Evolutionary conservation across 2,888 invertebrate species (phyloP).

Genomic region (Apamea crenata): DNA sequence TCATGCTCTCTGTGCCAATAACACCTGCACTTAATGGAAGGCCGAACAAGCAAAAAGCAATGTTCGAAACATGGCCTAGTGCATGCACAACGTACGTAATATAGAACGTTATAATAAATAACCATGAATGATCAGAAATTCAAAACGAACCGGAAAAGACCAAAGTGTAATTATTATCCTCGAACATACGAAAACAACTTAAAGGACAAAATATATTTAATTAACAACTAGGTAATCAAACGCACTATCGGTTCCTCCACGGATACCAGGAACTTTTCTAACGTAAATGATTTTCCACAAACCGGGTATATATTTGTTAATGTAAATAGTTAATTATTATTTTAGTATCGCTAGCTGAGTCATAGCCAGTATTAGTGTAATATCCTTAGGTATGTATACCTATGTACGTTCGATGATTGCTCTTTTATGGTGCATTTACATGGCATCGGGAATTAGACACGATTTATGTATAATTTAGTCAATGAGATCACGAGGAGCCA

Average conservation of each 20-base stretch:
- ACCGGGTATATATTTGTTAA: slow-evolving; percentile 35
- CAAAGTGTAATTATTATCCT: background rate
- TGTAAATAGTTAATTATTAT: slow-evolving; percentile 38
- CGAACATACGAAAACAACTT: slow-evolving; percentile 15
- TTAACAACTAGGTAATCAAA: slow-evolving; percentile 36
- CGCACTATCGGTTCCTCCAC: slow-evolving; percentile 11
- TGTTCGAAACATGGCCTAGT: background rate
- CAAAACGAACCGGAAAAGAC: slow-evolving; percentile 14
- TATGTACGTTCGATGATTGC: slow-evolving; percentile 43
- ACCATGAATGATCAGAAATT: slow-evolving; percentile 33
- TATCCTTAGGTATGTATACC: slow-evolving; percentile 19
- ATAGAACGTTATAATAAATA: background rate
- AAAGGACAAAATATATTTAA: slow-evolving; percentile 27
- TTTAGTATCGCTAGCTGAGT: slow-evolving; percentile 49
- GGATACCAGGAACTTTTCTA: slow-evolving; percentile 50
- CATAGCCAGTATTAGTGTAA: slow-evolving; percentile 29
- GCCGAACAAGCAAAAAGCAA: background rate
- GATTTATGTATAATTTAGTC: slow-evolving; percentile 58
- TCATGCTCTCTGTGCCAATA: too few relatives aligned
- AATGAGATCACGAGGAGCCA: slow-evolving; percentile 56
- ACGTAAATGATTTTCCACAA: slow-evolving; percentile 61
- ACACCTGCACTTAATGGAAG: too few relatives aligned
- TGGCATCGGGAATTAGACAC: slow-evolving; percentile 57
- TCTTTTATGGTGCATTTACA: slow-evolving; percentile 59
- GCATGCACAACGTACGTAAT: background rate